phyloP scores from a whole-genome alignment of 2,113 vertebrate species.

The Corythornis madagascariensis region DNA sequence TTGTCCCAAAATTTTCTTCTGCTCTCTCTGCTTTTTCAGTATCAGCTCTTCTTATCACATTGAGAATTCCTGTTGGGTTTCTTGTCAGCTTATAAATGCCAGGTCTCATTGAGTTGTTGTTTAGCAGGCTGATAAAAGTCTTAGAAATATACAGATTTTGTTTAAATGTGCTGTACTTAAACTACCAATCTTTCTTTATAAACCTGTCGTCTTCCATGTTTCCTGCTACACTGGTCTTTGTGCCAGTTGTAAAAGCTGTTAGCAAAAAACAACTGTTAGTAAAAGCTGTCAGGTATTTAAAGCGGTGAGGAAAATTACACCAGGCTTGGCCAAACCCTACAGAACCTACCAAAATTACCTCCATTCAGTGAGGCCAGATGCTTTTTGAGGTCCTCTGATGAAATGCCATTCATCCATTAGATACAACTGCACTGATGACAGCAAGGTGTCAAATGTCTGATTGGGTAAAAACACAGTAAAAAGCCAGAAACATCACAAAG shows the following conservation, averaged over 20 bases:
- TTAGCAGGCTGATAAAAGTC: background rate
- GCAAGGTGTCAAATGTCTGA: background rate
- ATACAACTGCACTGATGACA: background rate
- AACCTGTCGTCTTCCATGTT: background rate
- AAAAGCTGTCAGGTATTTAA: background rate
- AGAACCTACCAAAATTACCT: background rate
- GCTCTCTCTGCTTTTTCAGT: background rate
- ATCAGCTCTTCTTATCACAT: background rate
- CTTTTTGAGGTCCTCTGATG: background rate
- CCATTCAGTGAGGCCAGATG: background rate
- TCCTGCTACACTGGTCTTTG: background rate
- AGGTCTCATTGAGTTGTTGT: background rate
- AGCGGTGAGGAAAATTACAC: background rate
- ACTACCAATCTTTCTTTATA: background rate
- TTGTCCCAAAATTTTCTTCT: background rate
- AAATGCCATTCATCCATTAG: background rate
- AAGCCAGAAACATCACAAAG: background rate
- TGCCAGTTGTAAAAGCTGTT: background rate
- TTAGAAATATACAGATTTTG: background rate
- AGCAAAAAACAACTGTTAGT: background rate
- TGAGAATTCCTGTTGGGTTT: background rate
- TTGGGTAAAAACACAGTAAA: background rate
- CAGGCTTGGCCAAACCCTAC: background rate
- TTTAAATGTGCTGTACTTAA: background rate
- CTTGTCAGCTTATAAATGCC: background rate